Evolutionary conservation across 2,113 vertebrate species (phyloP).

Genomic region (Eptatretus burgeri): DNA sequence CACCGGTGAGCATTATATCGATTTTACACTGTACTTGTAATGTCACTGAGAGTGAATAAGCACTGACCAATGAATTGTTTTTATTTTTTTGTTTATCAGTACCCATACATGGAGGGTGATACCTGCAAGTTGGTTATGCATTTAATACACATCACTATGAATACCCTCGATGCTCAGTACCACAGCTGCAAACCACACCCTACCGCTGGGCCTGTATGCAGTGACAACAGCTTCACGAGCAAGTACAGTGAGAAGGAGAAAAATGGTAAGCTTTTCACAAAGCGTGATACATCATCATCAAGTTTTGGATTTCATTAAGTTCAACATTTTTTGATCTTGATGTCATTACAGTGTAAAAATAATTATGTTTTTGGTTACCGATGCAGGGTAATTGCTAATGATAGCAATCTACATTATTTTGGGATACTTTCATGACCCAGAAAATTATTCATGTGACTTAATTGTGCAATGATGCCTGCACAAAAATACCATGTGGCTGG

Average conservation of each 20-base stretch:
- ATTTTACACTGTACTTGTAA: too few species aligned
- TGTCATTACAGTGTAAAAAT: background rate
- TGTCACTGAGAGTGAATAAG: too few species aligned
- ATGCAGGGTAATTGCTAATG: conserved; percentile 11
- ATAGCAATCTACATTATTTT: too few species aligned
- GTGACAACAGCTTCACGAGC: conserved; percentile 88
- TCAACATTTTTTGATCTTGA: conserved; percentile 1
- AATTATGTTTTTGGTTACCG: background rate
- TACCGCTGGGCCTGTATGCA: conserved; percentile 70
- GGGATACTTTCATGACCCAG: too few species aligned
- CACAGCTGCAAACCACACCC: conserved; percentile 93
- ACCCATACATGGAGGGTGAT: conserved; percentile 87
- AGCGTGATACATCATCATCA: too few species aligned
- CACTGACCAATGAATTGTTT: too few species aligned
- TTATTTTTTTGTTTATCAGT: conserved; percentile 20
- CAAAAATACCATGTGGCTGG: too few species aligned
- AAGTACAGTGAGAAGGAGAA: conserved; percentile 97
- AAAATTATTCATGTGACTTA: too few species aligned
- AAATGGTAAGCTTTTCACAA: background rate
- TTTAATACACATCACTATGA: conserved; percentile 88
- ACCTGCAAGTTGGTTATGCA: conserved; percentile 72
- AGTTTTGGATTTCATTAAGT: conserved; percentile 22
- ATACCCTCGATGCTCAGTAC: conserved; percentile 87
- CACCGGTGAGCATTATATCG: too few species aligned
- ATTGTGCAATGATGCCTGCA: too few species aligned